Percentiles rank a stretch among this genome's conserved stretches.
phyloP scores from a whole-genome alignment of 2,113 vertebrate genomes.

The Sigmodon hispidus region DNA sequence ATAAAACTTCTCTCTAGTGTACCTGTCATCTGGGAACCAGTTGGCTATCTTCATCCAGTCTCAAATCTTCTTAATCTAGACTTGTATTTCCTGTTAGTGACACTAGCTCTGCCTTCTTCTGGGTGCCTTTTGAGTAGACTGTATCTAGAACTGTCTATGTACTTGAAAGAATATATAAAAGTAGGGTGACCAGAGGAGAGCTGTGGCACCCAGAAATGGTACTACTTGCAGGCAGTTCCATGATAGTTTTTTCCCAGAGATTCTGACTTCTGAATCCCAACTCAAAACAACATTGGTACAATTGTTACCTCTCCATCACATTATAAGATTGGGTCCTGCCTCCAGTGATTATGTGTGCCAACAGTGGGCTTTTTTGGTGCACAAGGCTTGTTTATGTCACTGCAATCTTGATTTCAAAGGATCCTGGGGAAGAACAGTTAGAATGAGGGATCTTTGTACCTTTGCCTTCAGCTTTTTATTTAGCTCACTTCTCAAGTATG shows the following conservation, averaged over 20 bases:
- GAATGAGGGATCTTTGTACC: slow-evolving; percentile 1
- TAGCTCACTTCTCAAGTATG: neutral
- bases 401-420: slow-evolving; percentile 63
- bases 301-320: neutral
- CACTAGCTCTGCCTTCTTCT: fast-evolving
- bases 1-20: neutral
- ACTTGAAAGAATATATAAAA: fast-evolving
- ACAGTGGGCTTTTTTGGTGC: neutral
- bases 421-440: slow-evolving; percentile 54
- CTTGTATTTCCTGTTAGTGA: neutral
- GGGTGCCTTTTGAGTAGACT: neutral
- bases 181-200: neutral
- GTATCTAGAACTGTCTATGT: fast-evolving
- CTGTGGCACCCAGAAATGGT: neutral
- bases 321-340: slow-evolving; percentile 42
- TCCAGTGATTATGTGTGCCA: slow-evolving; percentile 19
- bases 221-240: neutral
- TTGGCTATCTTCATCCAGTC: neutral
- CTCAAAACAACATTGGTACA: neutral
- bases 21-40: neutral
- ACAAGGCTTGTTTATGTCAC: slow-evolving; percentile 77
- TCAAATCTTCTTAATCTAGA: fast-evolving
- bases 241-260: neutral
- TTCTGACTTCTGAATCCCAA: neutral
- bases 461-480: neutral